Percentiles rank a stretch among this genome's conserved stretches.
Conservation (phyloP, 2,888 invertebrate species). For the Brassicogethes aeneus region DNA sequence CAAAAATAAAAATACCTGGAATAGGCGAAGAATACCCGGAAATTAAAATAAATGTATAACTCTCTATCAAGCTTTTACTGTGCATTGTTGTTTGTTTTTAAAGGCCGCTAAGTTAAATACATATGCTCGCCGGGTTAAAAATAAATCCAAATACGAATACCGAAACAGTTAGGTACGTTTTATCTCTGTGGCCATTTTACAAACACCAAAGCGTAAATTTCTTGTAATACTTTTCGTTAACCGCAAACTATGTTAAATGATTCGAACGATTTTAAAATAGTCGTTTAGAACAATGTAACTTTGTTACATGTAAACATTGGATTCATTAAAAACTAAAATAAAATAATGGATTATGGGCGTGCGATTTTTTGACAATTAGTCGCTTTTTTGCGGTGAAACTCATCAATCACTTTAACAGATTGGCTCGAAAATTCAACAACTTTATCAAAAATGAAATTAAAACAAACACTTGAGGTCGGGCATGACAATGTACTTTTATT, state of each 20-base stretch:
- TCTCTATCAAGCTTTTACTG: neutral
- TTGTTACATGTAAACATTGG: no score
- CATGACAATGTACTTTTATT: no score
- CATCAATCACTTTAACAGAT: neutral
- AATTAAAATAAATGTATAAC: neutral
- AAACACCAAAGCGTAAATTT: neutral
- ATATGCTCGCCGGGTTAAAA: neutral
- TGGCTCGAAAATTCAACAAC: no score
- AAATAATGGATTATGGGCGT: neutral
- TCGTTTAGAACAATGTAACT: no score
- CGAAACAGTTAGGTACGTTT: neutral
- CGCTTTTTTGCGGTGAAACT: neutral
- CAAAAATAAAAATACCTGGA: no score
- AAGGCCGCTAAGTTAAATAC: neutral
- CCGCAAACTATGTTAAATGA: no score
- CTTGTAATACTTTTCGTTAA: no score
- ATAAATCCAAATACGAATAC: neutral
- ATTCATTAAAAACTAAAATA: no score
- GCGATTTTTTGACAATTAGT: neutral
- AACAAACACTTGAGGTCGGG: no score
- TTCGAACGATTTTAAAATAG: no score
- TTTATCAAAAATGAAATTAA: no score
- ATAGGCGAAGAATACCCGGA: neutral
- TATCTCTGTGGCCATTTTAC: neutral
- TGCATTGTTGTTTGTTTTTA: neutral